Evolutionary conservation across 2,888 invertebrate species (phyloP), one percentile per base, ranked within the genome.

Genomic region (Drosophila mayaguana): DNA sequence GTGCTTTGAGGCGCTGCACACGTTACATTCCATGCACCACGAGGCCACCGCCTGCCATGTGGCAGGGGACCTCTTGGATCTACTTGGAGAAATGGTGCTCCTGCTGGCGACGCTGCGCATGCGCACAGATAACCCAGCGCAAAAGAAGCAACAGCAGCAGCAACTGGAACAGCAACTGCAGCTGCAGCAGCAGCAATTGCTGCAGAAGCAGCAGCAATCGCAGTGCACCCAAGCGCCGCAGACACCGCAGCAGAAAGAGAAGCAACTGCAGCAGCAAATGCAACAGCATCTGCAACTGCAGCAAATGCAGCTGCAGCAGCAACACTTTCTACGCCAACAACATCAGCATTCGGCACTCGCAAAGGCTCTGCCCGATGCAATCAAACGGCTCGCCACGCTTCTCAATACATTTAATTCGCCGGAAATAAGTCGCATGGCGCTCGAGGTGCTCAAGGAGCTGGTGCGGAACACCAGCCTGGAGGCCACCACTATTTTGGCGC

Each of bases 41-140:
- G 98, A 98, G 93, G 98, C 98, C 64, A 97, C 98, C 11, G 97
- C 97, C 0, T 97, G 97, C 89, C 97, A 97, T 91, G 96, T 97
- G 18, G 95, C 96, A 0, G 95, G 95, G 4, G 98, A 98, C 92
- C 94, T 98, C 63, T 95, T 97, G 40, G 97, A 98, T 83, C 95
- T 98, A 50, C 94, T 98, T 72, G 95, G 96, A 1, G 96, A 97
- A 92, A 95, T 96, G 87, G 95, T 96, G 60, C 95, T 96, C 69
- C 93, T 97, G 22, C 94, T 96, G 60, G 95, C 96, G 56, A 96
- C 96, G 73, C 93, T 96, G 74, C 94, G 96, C 91, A 94, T 91
- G 14, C 91, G 91, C 45, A 76, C 92, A 8, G 92, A 92, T 48
- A 92, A 90, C 63, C 91, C 92, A 9, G 91, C 92, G 28, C 92